phyloP scores from a whole-genome alignment of 1,140 invertebrate species.

The Brachionus koreanus region DNA sequence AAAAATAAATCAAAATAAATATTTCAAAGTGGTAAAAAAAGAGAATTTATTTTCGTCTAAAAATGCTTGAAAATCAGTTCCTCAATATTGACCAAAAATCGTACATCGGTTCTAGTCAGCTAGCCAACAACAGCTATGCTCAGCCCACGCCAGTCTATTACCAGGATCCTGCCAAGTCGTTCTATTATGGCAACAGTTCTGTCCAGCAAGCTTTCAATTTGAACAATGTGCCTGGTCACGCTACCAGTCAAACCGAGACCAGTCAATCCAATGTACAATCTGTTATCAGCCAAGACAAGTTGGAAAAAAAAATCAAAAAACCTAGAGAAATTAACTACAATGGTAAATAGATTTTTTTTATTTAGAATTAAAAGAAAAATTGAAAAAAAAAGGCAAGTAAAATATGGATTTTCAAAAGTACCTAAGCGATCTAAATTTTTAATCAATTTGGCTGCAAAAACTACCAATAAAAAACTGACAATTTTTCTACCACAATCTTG shows the following conservation, averaged over 20 bases:
- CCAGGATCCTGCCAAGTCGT: neutral
- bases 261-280: no score
- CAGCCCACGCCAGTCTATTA: neutral
- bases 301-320: no score
- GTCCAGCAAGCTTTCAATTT: neutral
- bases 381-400: no score
- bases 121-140: neutral
- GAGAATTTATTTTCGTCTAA: neutral
- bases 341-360: no score
- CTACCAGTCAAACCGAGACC: neutral
- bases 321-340: no score
- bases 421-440: no score
- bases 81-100: neutral
- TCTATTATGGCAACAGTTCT: neutral
- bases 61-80: slow-evolving; percentile 4
- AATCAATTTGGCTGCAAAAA: no score
- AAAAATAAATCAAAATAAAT: neutral
- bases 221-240: neutral
- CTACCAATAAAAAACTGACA: no score
- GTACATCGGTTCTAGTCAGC: neutral
- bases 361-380: no score
- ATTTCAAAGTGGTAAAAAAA: neutral
- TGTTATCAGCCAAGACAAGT: no score
- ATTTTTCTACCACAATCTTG: no score
- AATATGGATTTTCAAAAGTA: no score